phyloP scores from a whole-genome alignment of 1,140 invertebrate species.

The Heliconius nattereri region DNA sequence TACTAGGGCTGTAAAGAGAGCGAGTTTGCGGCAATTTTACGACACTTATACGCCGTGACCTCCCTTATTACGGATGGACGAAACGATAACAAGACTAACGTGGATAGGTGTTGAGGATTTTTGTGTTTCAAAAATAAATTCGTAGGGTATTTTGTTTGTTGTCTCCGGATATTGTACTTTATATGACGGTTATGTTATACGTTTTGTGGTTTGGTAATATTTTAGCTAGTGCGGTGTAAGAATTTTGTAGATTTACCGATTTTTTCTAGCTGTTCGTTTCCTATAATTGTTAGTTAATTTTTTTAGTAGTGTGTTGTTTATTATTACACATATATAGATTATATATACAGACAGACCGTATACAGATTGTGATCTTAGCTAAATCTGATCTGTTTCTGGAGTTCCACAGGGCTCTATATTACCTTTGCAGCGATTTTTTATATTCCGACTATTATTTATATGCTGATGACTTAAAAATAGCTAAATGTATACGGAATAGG shows the following conservation, averaged over 20 bases:
- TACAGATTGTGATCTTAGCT: no score
- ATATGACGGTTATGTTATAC: neutral
- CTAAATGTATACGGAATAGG: no score
- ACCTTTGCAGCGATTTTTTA: no score
- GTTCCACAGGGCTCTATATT: no score
- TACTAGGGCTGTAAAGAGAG: slow-evolving; percentile 63
- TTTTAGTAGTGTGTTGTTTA: no score
- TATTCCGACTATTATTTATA: no score
- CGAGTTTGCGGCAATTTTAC: slow-evolving; percentile 64
- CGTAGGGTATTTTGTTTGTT: slow-evolving; percentile 6
- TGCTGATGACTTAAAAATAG: no score
- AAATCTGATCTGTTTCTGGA: no score
- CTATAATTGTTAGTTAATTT: no score
- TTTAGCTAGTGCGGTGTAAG: neutral
- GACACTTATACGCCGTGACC: slow-evolving; percentile 63
- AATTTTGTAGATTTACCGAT: neutral
- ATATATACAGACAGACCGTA: no score
- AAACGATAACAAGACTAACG: slow-evolving; percentile 51
- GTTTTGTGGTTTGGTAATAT: neutral
- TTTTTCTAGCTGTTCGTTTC: no score
- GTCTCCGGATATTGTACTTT: neutral
- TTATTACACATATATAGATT: no score
- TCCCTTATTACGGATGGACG: slow-evolving; percentile 59
- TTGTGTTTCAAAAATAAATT: slow-evolving; percentile 35
- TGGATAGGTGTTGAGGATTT: slow-evolving; percentile 40